Evolutionary conservation across 2,113 vertebrate genomes (phyloP).

Genomic region (Argyrosomus japonicus): DNA sequence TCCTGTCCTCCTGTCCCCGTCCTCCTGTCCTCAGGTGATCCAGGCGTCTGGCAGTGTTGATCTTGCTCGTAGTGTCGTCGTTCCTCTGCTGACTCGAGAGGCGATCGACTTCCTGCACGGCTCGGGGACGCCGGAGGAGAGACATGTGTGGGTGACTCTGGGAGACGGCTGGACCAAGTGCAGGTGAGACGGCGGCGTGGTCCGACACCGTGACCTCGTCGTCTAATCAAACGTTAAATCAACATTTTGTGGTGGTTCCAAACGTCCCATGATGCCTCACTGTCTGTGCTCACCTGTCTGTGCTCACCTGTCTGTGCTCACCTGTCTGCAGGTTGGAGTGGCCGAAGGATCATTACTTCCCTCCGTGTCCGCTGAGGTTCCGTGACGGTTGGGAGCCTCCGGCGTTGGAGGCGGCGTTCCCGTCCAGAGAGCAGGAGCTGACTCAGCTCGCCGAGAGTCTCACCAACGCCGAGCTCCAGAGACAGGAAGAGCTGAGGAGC

Average conservation of each 20-base stretch:
- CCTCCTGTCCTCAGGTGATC: constrained; percentile 86
- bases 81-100: constrained; percentile 91
- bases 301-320: neutral
- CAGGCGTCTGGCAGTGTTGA: constrained; percentile 92
- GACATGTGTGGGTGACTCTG: constrained; percentile 91
- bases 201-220: neutral
- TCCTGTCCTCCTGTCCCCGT: neutral
- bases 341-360: constrained; percentile 94
- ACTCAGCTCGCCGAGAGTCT: constrained; percentile 85
- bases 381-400: constrained; percentile 95
- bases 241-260: too few relatives aligned
- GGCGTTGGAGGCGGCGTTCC: constrained; percentile 74
- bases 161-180: constrained; percentile 93
- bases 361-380: constrained; percentile 88
- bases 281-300: too few relatives aligned
- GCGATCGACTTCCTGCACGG: constrained; percentile 91
- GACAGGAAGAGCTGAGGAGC: constrained; percentile 84
- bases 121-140: constrained; percentile 87
- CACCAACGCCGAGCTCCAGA: constrained; percentile 81
- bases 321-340: constrained; percentile 87
- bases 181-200: constrained; percentile 81
- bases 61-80: constrained; percentile 89
- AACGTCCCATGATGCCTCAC: too few relatives aligned
- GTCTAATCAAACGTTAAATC: too few relatives aligned
- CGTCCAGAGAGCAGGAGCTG: constrained; percentile 86